These are phyloP conservation scores for Rattus norvegicus DNA, from an alignment of 2,113 vertebrate genomes.

Conservation along the genomic window GRCr8 NC_086031.1:68333501-68334000, in stretches of 20 bases:
- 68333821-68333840: neutral
- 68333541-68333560: neutral
- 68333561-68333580: neutral
- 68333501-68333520: neutral
- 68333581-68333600: neutral
- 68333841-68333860: neutral
- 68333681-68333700: neutral
- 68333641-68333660: neutral
- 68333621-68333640: neutral
- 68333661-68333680: neutral
- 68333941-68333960: neutral
- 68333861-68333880: neutral
- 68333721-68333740: neutral
- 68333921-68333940: neutral
- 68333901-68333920: neutral
- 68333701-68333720: neutral
- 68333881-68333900: neutral
- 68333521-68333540: neutral
- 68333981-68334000: neutral
- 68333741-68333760: neutral
- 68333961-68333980: neutral
- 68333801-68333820: neutral
- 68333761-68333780: neutral
- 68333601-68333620: accelerated
- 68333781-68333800: neutral